Base-by-base conservation (phyloP, 2,888 invertebrate species). In the Nasonia oneida region DNA sequence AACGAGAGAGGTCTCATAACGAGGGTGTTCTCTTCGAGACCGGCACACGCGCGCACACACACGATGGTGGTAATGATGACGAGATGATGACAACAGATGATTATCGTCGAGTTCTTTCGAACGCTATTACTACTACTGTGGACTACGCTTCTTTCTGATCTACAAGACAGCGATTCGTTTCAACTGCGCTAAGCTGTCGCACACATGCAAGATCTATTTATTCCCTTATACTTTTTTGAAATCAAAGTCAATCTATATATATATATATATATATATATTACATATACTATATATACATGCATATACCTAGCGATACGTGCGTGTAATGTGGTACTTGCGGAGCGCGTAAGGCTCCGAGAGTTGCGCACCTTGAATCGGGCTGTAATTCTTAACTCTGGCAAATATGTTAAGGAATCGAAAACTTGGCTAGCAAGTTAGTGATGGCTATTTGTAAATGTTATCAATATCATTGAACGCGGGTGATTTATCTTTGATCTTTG, bases 341-440 rank as follows among this genome's bases (percentile, higher is more conserved):
- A 84, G 86, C 61, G 18, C 6, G 57, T 61, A 83, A 85, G 70
- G 74, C 83, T 87, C 87, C 80, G 57, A 76, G n/a, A 71, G 71
- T 84, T 82, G 87, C 79, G 84, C 77, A 85, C 64, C 78, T 83
- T 71, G 39, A 67, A 76, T 47, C 80, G 71, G 84, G 87, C 86
- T 86, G 67, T 75, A 86, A 86, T 84, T 84, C 37, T 90, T 91
- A 91, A 89, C 92, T 93, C 92, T 93, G 93, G 88, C 87, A 92
- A 91, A 84, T 93, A 93, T 93, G 93, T 93, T 93, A 90, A 92
- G 91, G 90, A 90, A 85, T 87, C 84, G 87, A 91, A 89, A 92
- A 93, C 91, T 93, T 93, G 93, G 92, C 93, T 93, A 93, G 93
- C 92, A 93, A 91, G 90, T 90, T 91, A 90, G 64, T 79, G 78